phyloP scores from a whole-genome alignment of 64 coral and sea anemone genomes.

The Dendrophyllia cribrosa region DNA sequence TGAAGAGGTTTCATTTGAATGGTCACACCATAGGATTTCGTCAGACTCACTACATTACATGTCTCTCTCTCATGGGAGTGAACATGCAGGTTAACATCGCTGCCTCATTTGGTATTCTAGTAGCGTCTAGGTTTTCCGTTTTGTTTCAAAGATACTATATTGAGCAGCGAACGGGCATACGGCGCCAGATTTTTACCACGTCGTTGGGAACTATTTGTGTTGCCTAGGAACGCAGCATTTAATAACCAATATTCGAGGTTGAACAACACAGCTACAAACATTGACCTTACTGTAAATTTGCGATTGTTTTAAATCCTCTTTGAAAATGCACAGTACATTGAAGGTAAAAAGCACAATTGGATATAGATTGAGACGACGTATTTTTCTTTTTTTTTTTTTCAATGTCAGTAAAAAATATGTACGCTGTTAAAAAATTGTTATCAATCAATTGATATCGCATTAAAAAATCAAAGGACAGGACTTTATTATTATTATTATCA shows the following conservation, averaged over 20 bases:
- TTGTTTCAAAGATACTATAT: constrained; percentile 5
- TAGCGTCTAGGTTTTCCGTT: neutral
- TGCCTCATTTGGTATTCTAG: constrained; percentile 24
- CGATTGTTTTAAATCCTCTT: too few species aligned
- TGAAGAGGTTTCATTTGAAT: too few species aligned
- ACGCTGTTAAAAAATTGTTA: neutral
- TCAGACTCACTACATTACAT: too few species aligned
- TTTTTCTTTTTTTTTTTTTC: too few species aligned
- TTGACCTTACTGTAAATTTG: neutral
- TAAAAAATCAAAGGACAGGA: neutral
- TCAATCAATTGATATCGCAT: neutral
- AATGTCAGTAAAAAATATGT: neutral
- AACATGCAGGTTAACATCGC: neutral
- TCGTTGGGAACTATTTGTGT: neutral
- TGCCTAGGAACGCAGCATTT: neutral
- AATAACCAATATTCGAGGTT: neutral
- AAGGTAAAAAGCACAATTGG: neutral
- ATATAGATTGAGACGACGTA: neutral
- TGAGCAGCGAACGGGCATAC: neutral
- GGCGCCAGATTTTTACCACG: neutral
- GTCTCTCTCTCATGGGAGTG: too few species aligned
- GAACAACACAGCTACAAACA: neutral
- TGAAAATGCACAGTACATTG: neutral
- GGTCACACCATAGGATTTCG: too few species aligned
- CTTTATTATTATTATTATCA: neutral